Evolutionary conservation across 2,888 invertebrate species (phyloP).

Genomic region (Yponomeuta evonymella): DNA sequence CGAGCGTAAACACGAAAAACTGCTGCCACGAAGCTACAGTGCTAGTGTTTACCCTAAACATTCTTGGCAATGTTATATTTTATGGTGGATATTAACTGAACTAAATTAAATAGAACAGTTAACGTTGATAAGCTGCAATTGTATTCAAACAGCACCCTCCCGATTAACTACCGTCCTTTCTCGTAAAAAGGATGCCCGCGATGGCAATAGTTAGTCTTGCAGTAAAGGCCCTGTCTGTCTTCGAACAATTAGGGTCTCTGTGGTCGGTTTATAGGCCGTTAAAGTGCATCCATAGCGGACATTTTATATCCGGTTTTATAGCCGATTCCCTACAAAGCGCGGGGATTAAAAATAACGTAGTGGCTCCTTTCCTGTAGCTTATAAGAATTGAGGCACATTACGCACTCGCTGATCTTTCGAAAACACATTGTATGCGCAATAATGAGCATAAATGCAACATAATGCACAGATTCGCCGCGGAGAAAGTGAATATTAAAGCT

Average conservation of each 20-base stretch:
- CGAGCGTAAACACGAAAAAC: too few species aligned
- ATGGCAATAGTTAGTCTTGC: slow-evolving; percentile 35
- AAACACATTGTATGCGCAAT: not conserved
- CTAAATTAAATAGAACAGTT: not conserved
- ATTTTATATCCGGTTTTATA: slow-evolving; percentile 59
- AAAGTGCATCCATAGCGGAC: slow-evolving; percentile 49
- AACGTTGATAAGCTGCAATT: not conserved
- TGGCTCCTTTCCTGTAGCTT: slow-evolving; percentile 31
- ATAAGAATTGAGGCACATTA: not conserved
- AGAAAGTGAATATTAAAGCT: not conserved
- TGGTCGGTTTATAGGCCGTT: slow-evolving; percentile 58
- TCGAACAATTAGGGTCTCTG: slow-evolving; percentile 55
- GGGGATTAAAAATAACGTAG: slow-evolving; percentile 34
- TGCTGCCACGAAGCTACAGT: too few species aligned
- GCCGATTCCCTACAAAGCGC: slow-evolving; percentile 26
- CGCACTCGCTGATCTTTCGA: not conserved
- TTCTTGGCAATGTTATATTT: not conserved
- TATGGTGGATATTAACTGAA: not conserved
- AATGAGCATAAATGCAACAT: not conserved
- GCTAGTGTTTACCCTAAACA: too few species aligned
- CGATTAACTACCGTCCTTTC: not conserved
- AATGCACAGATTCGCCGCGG: not conserved
- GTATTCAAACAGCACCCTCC: not conserved
- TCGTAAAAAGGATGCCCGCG: slow-evolving; percentile 38
- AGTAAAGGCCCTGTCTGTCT: slow-evolving; percentile 36